Conservation (phyloP, 2,888 invertebrate genomes). For the Torymus tubicola region DNA sequence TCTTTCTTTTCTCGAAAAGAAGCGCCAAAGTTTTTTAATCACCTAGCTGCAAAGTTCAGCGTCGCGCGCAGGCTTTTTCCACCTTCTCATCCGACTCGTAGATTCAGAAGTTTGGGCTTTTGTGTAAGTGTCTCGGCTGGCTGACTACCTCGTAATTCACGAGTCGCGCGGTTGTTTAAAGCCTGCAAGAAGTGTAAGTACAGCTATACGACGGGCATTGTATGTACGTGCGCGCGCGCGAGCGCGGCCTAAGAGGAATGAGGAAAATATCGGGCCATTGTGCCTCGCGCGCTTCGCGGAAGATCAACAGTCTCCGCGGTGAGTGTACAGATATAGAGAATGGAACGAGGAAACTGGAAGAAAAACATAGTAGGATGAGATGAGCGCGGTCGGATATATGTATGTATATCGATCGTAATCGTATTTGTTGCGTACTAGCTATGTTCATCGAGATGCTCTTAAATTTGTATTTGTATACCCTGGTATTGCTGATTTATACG, state of each 20-base stretch:
- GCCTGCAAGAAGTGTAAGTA: background rate
- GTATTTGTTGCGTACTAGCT: no score
- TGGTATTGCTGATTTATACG: no score
- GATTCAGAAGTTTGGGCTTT: no score
- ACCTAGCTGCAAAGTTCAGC: conserved; percentile 1
- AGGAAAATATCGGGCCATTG: background rate
- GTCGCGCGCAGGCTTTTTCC: background rate
- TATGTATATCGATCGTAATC: no score
- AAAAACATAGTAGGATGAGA: no score
- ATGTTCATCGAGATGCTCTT: no score
- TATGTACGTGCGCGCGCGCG: background rate
- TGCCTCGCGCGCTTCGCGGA: background rate
- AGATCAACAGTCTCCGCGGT: background rate
- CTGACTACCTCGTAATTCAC: conserved; percentile 1
- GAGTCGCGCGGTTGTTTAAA: background rate
- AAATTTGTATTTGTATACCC: no score
- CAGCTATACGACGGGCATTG: background rate
- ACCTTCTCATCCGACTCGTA: no score
- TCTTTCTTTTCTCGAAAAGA: no score
- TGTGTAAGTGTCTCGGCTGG: background rate
- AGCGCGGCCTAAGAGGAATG: background rate
- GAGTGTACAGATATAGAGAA: no score
- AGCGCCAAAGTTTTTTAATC: conserved; percentile 16
- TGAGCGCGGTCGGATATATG: no score
- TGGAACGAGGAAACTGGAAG: no score